These are phyloP conservation scores for Diploptera punctata DNA, from an alignment of 2,888 invertebrate genomes.

Conservation along the genomic window DNA sequence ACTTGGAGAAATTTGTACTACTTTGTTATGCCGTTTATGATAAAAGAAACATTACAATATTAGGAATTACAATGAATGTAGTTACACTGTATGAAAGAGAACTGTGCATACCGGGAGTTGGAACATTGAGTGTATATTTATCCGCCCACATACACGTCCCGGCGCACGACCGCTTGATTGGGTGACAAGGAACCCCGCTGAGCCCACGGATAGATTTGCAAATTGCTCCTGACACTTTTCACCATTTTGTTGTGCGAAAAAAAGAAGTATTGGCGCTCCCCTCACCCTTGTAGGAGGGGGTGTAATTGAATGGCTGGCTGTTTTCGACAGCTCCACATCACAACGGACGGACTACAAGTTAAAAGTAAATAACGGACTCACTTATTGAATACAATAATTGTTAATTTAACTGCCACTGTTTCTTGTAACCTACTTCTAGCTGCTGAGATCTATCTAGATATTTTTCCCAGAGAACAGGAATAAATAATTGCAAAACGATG, in stretches of 20 bases:
- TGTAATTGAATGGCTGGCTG: conserved; percentile 24
- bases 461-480: no score
- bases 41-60: no score
- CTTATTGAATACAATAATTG: conserved; percentile 1
- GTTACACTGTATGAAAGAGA: no score
- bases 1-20: no score
- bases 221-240: conserved; percentile 37
- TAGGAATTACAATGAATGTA: no score
- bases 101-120: no score
- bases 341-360: conserved; percentile 8
- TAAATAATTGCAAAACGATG: no score
- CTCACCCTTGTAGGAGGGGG: conserved; percentile 12
- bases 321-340: conserved; percentile 27
- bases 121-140: no score
- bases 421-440: no score
- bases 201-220: conserved; percentile 31
- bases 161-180: conserved; percentile 18
- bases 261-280: conserved; percentile 24
- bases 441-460: no score
- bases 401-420: no score
- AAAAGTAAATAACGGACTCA: not conserved
- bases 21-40: no score
- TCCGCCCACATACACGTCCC: conserved; percentile 14
- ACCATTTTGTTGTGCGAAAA: conserved; percentile 26
- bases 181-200: conserved; percentile 31